These are phyloP conservation scores for Agrypnia vestita DNA, from an alignment of 1,140 invertebrate species.

Conservation along the genomic window DNA sequence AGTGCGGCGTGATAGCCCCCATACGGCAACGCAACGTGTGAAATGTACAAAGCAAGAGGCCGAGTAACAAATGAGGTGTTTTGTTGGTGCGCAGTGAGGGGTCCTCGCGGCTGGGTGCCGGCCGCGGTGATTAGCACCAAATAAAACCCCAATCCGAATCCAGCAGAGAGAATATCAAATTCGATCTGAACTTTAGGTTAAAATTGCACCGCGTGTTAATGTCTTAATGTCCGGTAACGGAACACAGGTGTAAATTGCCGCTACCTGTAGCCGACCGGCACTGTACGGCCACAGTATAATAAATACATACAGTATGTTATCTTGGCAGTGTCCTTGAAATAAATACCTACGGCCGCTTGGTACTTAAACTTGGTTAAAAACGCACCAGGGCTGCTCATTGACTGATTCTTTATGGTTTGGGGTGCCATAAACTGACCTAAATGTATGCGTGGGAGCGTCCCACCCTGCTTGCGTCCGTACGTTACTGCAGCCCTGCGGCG, in stretches of 20 bases:
- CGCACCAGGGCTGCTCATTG: no score
- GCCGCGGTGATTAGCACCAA: slow-evolving; percentile 58
- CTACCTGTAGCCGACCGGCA: slow-evolving; percentile 22
- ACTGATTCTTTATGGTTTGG: no score
- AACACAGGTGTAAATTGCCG: slow-evolving; percentile 23
- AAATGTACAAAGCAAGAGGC: slow-evolving; percentile 46
- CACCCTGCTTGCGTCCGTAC: no score
- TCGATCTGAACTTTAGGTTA: slow-evolving; percentile 9
- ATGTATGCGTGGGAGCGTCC: no score
- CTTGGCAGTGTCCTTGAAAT: no score
- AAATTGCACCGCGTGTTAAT: slow-evolving; percentile 22
- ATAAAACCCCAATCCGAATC: slow-evolving; percentile 50
- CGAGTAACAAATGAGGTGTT: slow-evolving; percentile 59
- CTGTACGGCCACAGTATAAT: no score
- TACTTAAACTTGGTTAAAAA: no score
- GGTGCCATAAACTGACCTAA: no score
- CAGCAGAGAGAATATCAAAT: slow-evolving; percentile 29
- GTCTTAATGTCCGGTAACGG: background rate
- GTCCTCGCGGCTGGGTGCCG: slow-evolving; percentile 48
- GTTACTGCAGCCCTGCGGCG: no score
- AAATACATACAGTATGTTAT: no score
- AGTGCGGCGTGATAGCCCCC: slow-evolving; percentile 15
- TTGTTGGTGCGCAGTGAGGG: slow-evolving; percentile 52
- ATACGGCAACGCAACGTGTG: slow-evolving; percentile 42
- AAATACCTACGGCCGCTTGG: no score